Percentiles rank a stretch among this genome's conserved stretches.
phyloP scores from a whole-genome alignment of 2,888 invertebrate genomes.

The Eupithecia pulchellata region DNA sequence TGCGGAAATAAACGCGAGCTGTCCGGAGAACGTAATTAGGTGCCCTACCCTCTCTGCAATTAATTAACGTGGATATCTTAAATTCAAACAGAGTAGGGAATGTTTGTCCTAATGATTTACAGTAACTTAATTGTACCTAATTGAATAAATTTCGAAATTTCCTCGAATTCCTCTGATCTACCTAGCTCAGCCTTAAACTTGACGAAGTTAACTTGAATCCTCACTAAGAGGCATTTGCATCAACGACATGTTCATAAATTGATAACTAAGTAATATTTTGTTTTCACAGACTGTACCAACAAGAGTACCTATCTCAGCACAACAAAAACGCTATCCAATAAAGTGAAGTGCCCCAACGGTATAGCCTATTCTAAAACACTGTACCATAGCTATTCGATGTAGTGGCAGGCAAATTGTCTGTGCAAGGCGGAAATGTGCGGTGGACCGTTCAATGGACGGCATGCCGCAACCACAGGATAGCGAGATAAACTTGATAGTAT shows the following conservation, averaged over 20 bases:
- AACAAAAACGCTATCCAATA: conserved; percentile 26
- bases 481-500: neutral
- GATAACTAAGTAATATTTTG: neutral
- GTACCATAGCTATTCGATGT: conserved; percentile 56
- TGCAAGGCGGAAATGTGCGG: conserved; percentile 59
- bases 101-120: conserved; percentile 17
- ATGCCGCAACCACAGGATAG: conserved; percentile 22
- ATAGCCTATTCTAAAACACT: conserved; percentile 23
- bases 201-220: neutral
- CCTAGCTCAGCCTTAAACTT: neutral
- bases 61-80: conserved; percentile 48
- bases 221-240: neutral
- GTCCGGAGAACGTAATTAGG: conserved; percentile 55
- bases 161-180: neutral
- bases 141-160: conserved; percentile 9
- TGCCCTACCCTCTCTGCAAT: conserved; percentile 55
- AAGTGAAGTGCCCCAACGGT: conserved; percentile 22
- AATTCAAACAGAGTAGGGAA: conserved; percentile 19
- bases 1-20: conserved; percentile 61
- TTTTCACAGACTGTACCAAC: neutral
- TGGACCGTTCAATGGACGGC: conserved; percentile 49
- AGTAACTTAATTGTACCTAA: neutral
- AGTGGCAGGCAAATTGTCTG: conserved; percentile 60
- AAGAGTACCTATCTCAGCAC: conserved; percentile 5
- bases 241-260: neutral